phyloP scores from a whole-genome alignment of 2,113 vertebrate species.

The human region GRCh38 chrX:39693001-39693500 shows the following conservation, averaged over 20 bases:
- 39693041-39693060: slow-evolving; percentile 49
- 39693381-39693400: background rate
- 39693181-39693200: background rate
- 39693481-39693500: slow-evolving; percentile 68
- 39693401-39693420: background rate
- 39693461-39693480: slow-evolving; percentile 6
- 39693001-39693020: slow-evolving; percentile 13
- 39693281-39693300: background rate
- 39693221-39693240: slow-evolving; percentile 13
- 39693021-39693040: slow-evolving; percentile 45
- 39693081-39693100: background rate
- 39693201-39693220: background rate
- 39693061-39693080: slow-evolving; percentile 54
- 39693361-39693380: background rate
- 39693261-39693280: background rate
- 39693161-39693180: background rate
- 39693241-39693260: background rate
- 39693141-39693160: background rate
- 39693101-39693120: background rate
- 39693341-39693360: slow-evolving; percentile 1
- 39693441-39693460: slow-evolving; percentile 1
- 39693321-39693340: background rate
- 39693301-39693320: background rate
- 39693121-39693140: background rate
- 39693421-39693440: slow-evolving; percentile 10